Evolutionary conservation across 2,888 invertebrate genomes (phyloP), one percentile per base, ranked within the genome.

Genomic region (Alentia gelatinosa): DNA sequence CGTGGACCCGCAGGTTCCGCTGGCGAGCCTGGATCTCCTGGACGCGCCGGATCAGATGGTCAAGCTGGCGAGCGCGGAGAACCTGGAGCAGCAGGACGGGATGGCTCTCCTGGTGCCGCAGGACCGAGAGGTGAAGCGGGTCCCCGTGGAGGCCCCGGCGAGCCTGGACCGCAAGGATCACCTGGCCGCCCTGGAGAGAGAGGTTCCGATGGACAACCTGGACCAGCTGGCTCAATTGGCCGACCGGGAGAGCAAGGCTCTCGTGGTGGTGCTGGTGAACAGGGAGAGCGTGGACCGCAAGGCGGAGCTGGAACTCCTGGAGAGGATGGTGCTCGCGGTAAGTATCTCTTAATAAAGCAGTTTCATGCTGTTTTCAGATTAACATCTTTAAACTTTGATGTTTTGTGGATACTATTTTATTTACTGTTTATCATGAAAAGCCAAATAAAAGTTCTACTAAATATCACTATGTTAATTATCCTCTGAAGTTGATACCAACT

Each of bases 11-110:
- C 39, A 89, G 91, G 94, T 1, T 68, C 42, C 19, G 12, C 50
- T 33, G 74, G 74, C n/a, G 30, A 33, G 33, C 74, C 74, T n/a
- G 90, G 90, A 35, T 40, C 40, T 23, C 26, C 86, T 39, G 90
- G 90, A 26, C 37, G 35, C 0, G 94, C 94, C 42, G 96, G 96
- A 37, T 94, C 94, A 15, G 94, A 95, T 12, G 96, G 95, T 1
- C 63, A 23, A n/a, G 33, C 84, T 26, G 90, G 86, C 12, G 50
- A 0, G 23, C n/a, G 1, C 26, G 90, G 93, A 37, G 35, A 40
- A 47, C 63, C 86, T n/a, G 91, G 91, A n/a, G 1, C 12, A 26
- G 39, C 83, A 0, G 93, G 93, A 30, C 37, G 26, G 9, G 74
- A 89, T n/a, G 93, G 93, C 35, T 26, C 90, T 19, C n/a, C 90